These are phyloP conservation scores for Orthosia gothica DNA, from an alignment of 2,888 invertebrate genomes.

Conservation along the genomic window DNA sequence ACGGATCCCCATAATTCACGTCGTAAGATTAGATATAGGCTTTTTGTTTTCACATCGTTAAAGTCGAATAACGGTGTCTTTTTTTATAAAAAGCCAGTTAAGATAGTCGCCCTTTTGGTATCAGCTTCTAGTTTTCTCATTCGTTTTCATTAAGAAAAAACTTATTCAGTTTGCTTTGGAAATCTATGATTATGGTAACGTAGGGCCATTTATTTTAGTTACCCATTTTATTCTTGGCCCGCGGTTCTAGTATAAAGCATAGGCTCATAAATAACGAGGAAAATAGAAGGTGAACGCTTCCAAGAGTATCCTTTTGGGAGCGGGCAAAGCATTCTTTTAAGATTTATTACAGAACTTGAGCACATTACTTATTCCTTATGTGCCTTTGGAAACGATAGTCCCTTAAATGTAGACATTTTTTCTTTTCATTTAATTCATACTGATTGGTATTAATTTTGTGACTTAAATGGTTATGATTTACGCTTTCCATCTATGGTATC, in stretches of 20 bases:
- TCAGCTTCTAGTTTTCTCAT: conserved; percentile 80
- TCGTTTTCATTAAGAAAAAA: conserved; percentile 84
- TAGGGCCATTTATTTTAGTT: conserved; percentile 89
- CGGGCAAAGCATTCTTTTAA: conserved; percentile 91
- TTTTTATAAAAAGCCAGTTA: conserved; percentile 72
- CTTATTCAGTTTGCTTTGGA: conserved; percentile 78
- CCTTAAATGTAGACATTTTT: conserved; percentile 80
- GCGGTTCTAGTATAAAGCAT: conserved; percentile 90
- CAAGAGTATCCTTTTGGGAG: conserved; percentile 91
- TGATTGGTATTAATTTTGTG: conserved; percentile 53
- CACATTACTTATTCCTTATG: conserved; percentile 91
- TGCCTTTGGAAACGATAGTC: conserved; percentile 85
- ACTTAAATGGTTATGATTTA: conserved; percentile 37
- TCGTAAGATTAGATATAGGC: conserved; percentile 82
- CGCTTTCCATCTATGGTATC: background rate
- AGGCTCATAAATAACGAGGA: conserved; percentile 90
- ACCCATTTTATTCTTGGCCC: conserved; percentile 90
- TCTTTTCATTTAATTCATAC: conserved; percentile 59
- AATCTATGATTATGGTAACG: conserved; percentile 88
- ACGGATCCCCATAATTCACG: conserved; percentile 84
- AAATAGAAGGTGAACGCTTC: conserved; percentile 91
- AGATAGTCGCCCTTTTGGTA: conserved; percentile 71
- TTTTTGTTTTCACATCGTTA: conserved; percentile 81
- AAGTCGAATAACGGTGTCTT: conserved; percentile 69
- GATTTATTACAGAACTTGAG: conserved; percentile 91